Base-by-base conservation (phyloP, 2,113 vertebrate genomes). In the Charina bottae region DNA sequence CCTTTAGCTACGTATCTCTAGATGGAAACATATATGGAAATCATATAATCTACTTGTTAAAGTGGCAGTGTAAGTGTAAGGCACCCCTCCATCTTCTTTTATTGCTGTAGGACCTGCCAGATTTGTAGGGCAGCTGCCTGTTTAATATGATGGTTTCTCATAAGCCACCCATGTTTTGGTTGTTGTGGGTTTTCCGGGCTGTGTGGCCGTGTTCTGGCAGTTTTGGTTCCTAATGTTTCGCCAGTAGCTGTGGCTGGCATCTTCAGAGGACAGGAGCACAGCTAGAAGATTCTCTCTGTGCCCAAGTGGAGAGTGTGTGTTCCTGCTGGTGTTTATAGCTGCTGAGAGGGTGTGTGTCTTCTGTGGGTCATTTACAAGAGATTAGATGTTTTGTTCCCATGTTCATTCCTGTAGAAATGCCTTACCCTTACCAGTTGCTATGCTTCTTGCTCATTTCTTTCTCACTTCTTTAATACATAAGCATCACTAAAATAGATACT, bases 401-500 rank as follows among this genome's bases (percentile, higher is more conserved):
- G 42, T 19, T 84, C 78, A 59, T 60, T 24, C 26, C 42, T 49
- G 0, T 53, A 21, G 24, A 90, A 49, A 58, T 24, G 72, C 33
- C 55, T 58, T 37, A 60, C 28, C 23, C 5, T 88, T 54, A 13
- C 17, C 90, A 72, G 90, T 92, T 95, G 94, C 90, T 96, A 89
- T 9, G 92, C 95, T 91, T 93, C 90, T 92, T 68, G 10, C 53
- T 28, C 60, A 68, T 49, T 62, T 54, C 24, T 37, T 85, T 42
- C 89, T 94, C 93, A 23, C 53, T 93, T n/a, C n/a, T n/a, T n/a
- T 64, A 83, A 56, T 54, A 90, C 37, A 46, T 54, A 58, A 83
- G 68, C 86, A 95, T 94, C 91, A 90, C 56, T 86, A 78, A 91
- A 94, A 89, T 42, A 87, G 83, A 53, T 64, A 15, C 26, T 83